Evolutionary conservation across 2,888 invertebrate species (phyloP), one percentile per base, ranked within the genome.

Genomic region (Troides oblongomaculatus): DNA sequence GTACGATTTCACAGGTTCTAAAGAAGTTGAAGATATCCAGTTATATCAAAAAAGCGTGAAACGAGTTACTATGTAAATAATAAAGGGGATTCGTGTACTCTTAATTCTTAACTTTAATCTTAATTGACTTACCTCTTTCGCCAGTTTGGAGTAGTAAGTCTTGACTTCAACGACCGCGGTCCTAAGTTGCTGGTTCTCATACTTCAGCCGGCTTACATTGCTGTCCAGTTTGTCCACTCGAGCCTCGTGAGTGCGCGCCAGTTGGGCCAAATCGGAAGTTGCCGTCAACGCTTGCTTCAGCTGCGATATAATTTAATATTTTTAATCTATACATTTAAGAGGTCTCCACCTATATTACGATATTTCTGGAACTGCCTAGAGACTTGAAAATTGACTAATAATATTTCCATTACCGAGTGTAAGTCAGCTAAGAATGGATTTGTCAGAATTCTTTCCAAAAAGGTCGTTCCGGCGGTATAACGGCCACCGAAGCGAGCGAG

Each of bases 61-160:
- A 50, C 18, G 17, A 50, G 12, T 53, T 18, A n/a, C 8, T 4
- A 53, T 5, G n/a, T 53, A n/a, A 53, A 12, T 53, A 53, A 53
- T 53, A n/a, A n/a, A 53, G n/a, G 5, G 14, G 3, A 58, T 58
- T 3, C 23, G 6, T 7, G 43, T 18, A 1, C 7, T 21, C 21
- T 21, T 21, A 1, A 21, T 21, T 21, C 21, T 21, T 21, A 21
- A 21, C 21, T 21, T 21, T 21, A 21, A 21, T 21, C 21, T 21
- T 21, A 30, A 30, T 23, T 58, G 1, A 59, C 87, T 85, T 77
- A 94, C 94, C 91, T 94, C 93, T 68, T 93, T 93, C 12, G 86
- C 79, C 18, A 93, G 81, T 64, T 92, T 89, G 60, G 87, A 83
- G 75, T 93, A 86, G 69, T 89, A 87, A 12, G 83, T 77, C 30